Evolutionary conservation across 2,113 vertebrate genomes (phyloP), one percentile per base, ranked within the genome.

Genomic region (Pithys albifrons): DNA sequence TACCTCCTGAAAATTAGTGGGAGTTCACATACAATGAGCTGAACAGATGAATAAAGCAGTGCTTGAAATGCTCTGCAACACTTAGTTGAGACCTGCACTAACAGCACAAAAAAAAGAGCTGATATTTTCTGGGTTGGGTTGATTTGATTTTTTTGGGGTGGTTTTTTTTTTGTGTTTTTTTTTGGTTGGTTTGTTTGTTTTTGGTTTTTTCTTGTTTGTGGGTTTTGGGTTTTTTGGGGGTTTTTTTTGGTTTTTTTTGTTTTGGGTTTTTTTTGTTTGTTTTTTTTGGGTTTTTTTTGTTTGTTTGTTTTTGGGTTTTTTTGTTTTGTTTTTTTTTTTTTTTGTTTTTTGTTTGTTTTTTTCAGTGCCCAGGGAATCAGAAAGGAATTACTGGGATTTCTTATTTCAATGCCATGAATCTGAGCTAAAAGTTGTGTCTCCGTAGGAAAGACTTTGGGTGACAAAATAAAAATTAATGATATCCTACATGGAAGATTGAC

Each of bases 1-100:
- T 95, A 92, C 43, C 46, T 46, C 55, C 8, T 28, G 54, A 85
- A 93, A 94, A 87, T 94, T 87, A 74, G 45, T 76, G 65, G 72
- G 59, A 74, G 19, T 70, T 91, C 80, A 85, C 24, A 29, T 51
- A 66, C 35, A 91, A 58, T 81, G 87, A 84, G 11, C 23, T 18
- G 22, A 77, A 82, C 5, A 75, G 39, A 89, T 39, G 29, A 95
- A 88, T 65, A 83, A 80, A 41, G 9, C 9, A 18, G 20, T 39
- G 37, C n/a, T 81, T 66, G 69, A 91, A 94, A 72, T 39, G 37
- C 31, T 95, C 77, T 91, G 72, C 28, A 25, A 31, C 18, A 19
- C 23, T 69, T 37, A 37, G 7, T 69, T 78, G 61, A 52, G 69
- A 59, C 61, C 39, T 49, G 19, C 14, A 17, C 23, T 90, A 54